Percentiles rank a stretch among this genome's conserved stretches.
phyloP scores from a whole-genome alignment of 2,797 vertebrate genomes.

The Poecilia gillii region DNA sequence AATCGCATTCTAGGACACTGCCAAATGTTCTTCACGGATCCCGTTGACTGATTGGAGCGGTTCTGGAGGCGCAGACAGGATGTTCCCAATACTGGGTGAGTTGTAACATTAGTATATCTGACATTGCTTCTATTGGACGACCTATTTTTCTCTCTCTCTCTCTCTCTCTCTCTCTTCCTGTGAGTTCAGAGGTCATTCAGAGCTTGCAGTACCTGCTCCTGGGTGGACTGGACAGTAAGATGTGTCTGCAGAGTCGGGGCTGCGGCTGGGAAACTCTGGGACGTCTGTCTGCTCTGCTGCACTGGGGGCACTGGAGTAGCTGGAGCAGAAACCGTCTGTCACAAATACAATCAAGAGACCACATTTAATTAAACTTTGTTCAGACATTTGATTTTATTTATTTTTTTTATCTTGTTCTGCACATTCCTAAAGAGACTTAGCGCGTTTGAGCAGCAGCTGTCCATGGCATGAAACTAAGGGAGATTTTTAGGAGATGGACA shows the following conservation, averaged over 20 bases:
- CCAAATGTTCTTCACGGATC: not conserved
- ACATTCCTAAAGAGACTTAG: slow-evolving; percentile 18
- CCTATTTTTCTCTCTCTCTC: slow-evolving; percentile 13
- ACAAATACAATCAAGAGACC: slow-evolving; percentile 37
- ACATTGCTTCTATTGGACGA: not conserved
- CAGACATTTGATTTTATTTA: not conserved
- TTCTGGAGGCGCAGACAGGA: not conserved
- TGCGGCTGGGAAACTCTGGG: slow-evolving; percentile 66
- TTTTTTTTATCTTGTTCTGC: slow-evolving; percentile 4
- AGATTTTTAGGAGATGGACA: slow-evolving; percentile 9
- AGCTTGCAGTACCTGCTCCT: slow-evolving; percentile 72
- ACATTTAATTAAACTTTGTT: slow-evolving; percentile 5
- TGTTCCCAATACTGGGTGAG: not conserved
- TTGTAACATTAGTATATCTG: not conserved
- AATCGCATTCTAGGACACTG: not conserved
- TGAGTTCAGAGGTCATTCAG: slow-evolving; percentile 14
- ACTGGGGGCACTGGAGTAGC: slow-evolving; percentile 59
- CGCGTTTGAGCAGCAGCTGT: slow-evolving; percentile 22
- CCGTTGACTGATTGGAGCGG: not conserved
- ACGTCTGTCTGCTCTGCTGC: slow-evolving; percentile 59
- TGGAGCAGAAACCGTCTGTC: slow-evolving; percentile 73
- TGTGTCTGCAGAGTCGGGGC: slow-evolving; percentile 56
- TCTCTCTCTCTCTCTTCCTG: slow-evolving; percentile 19
- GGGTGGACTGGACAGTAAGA: slow-evolving; percentile 48
- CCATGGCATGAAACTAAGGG: slow-evolving; percentile 6